Percentiles rank a stretch among this genome's conserved stretches.
Conservation (phyloP, 2,888 invertebrate genomes). For the Fragum whitleyi region DNA sequence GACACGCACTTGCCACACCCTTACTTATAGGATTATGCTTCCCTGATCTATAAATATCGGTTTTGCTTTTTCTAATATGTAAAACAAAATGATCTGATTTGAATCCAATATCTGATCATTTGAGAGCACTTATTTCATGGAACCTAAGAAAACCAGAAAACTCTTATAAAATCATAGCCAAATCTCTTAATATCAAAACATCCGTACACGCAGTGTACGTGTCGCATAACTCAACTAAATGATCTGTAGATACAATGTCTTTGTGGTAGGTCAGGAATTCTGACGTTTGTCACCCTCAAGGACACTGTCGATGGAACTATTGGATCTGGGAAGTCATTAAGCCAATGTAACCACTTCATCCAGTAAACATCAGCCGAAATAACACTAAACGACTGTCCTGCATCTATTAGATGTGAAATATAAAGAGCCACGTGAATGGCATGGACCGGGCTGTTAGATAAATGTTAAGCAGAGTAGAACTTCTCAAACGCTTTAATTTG, state of each 20-base stretch:
- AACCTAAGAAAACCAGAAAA: conserved; percentile 34
- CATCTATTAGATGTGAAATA: neutral
- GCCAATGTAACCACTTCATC: conserved; percentile 38
- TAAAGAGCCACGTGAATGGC: conserved; percentile 5
- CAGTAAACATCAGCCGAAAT: conserved; percentile 9
- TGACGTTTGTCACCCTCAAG: conserved; percentile 29
- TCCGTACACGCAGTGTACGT: conserved; percentile 12
- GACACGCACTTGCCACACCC: conserved; percentile 37
- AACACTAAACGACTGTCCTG: neutral
- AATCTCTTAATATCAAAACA: conserved; percentile 26
- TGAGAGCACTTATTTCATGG: conserved; percentile 12
- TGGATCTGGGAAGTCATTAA: conserved; percentile 36
- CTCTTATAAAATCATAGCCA: conserved; percentile 29
- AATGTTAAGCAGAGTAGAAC: neutral
- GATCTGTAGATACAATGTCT: conserved; percentile 22
- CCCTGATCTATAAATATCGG: conserved; percentile 35
- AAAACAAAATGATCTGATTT: conserved; percentile 8
- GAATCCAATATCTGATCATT: conserved; percentile 23
- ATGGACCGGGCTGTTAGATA: neutral
- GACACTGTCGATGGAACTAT: conserved; percentile 19
- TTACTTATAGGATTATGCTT: conserved; percentile 28
- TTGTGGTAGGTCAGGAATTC: conserved; percentile 12
- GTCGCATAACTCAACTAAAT: conserved; percentile 13
- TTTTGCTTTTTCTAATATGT: conserved; percentile 33
- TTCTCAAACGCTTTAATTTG: neutral